Percentiles rank a stretch among this genome's conserved stretches.
Evolutionary conservation across 1,140 invertebrate species (phyloP).

Genomic region (Drosophila kepulauana): DNA sequence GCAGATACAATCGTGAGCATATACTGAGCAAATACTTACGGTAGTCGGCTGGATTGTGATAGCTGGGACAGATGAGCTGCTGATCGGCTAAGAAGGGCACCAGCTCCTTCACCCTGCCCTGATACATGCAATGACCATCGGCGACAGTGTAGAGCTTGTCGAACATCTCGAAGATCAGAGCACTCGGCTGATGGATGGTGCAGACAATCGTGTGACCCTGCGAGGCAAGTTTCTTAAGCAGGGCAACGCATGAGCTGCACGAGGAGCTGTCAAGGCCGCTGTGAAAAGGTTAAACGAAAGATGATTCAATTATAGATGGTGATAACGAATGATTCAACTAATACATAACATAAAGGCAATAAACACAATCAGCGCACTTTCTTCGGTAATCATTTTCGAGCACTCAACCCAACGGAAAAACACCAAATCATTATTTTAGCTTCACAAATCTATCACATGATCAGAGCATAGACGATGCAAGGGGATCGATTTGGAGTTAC

Average conservation of each 20-base stretch:
- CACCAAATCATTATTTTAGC: background rate
- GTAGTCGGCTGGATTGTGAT: conserved; percentile 98
- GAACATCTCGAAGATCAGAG: conserved; percentile 97
- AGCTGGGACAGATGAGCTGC: conserved; percentile 94
- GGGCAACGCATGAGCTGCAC: conserved; percentile 92
- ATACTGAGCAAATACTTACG: conserved; percentile 55
- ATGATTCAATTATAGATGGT: conserved; percentile 3
- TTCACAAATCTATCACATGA: background rate
- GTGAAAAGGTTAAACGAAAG: conserved; percentile 50
- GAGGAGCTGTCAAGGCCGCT: conserved; percentile 95
- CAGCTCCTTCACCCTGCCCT: conserved; percentile 90
- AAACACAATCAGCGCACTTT: background rate
- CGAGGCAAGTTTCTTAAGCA: conserved; percentile 91
- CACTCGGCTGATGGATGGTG: conserved; percentile 98
- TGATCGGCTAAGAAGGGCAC: conserved; percentile 93
- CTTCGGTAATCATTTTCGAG: background rate
- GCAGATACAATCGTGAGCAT: background rate
- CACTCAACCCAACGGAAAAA: background rate
- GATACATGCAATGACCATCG: conserved; percentile 95
- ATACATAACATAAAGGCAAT: background rate
- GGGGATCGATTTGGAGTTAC: background rate
- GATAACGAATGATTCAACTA: background rate
- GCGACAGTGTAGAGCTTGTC: conserved; percentile 96
- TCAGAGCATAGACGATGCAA: background rate
- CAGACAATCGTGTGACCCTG: conserved; percentile 93